Percentiles rank a stretch among this genome's conserved stretches.
Conservation (phyloP, 1,140 invertebrate genomes). For the Zaprionus inermis region DNA sequence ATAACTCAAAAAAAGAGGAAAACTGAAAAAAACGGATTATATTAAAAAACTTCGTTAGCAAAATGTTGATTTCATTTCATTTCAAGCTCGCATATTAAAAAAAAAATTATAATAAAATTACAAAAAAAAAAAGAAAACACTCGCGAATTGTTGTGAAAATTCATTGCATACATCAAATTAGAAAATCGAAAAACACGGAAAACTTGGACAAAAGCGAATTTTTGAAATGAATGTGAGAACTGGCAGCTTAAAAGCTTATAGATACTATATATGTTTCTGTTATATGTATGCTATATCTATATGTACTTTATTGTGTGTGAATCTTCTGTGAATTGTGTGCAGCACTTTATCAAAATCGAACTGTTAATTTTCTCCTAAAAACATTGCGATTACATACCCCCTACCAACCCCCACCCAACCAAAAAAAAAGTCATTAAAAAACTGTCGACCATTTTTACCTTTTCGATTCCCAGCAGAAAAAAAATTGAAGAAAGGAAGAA, state of each 20-base stretch:
- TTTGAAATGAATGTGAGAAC: conserved; percentile 4
- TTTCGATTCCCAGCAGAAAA: not conserved
- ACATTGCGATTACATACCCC: too few relatives aligned
- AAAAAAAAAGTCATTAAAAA: not conserved
- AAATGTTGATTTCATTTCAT: not conserved
- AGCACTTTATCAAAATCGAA: conserved; percentile 3
- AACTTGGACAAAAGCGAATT: not conserved
- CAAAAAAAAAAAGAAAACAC: not conserved
- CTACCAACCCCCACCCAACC: too few relatives aligned
- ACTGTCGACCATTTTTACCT: conserved; percentile 1
- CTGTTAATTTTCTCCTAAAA: not conserved
- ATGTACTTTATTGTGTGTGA: not conserved
- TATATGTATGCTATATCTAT: not conserved
- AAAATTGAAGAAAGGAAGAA: not conserved
- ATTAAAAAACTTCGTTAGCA: not conserved
- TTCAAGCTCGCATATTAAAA: conserved; percentile 6
- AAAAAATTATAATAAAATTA: not conserved
- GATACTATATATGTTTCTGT: not conserved
- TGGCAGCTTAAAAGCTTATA: conserved; percentile 5
- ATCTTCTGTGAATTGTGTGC: conserved; percentile 1
- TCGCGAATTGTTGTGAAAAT: conserved; percentile 4
- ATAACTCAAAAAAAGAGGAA: conserved; percentile 11
- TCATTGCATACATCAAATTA: conserved; percentile 10
- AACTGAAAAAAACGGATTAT: not conserved
- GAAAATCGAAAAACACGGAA: not conserved